Evolutionary conservation across 1,140 invertebrate species (phyloP), one percentile per base, ranked within the genome.

Genomic region (Drosophila aff.): DNA sequence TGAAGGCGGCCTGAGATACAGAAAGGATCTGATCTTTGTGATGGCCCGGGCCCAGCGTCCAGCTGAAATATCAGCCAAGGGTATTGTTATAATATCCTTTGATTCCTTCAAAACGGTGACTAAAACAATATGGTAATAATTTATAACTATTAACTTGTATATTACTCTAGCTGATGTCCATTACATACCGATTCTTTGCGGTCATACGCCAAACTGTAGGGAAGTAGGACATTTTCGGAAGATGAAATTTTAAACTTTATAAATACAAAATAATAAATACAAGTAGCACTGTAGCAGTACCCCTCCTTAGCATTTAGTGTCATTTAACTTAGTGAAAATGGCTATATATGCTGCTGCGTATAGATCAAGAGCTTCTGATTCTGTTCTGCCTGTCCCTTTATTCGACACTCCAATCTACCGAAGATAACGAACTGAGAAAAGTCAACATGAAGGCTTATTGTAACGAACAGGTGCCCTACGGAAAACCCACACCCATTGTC

Each of bases 101-200:
- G 82, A 85, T 18, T 76, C 75, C 8, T 85, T 86, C 7, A 85
- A 58, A 10, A 69, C n/a, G 16, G 82, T 86, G 44, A 61, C 66
- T 47, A 16, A 33, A 4, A 7, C 4, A 3, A 3, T 18, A 33
- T 8, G 7, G 15, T 7, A 10, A 1, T 4, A n/a, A 9, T 2
- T 23, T 8, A 28, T 26, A 31, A 9, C 0, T 0, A n/a, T 11
- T n/a, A 13, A 31, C 16, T 23, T 28, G 16, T n/a, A 7, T 13
- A 0, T 28, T 28, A 18, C 8, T 52, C 21, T n/a, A 84, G 82
- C 26, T 84, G 33, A 81, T 84, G 38, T 33, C n/a, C 15, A 84
- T 81, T 1, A 85, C 82, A 3, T 85, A 81, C 46, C 57, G 68
- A 1, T 65, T 77, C 40, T 73, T 66, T 57, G 55, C 81, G 2